phyloP scores from a whole-genome alignment of 64 coral and sea anemone species.

The Acropora tenuis region DNA sequence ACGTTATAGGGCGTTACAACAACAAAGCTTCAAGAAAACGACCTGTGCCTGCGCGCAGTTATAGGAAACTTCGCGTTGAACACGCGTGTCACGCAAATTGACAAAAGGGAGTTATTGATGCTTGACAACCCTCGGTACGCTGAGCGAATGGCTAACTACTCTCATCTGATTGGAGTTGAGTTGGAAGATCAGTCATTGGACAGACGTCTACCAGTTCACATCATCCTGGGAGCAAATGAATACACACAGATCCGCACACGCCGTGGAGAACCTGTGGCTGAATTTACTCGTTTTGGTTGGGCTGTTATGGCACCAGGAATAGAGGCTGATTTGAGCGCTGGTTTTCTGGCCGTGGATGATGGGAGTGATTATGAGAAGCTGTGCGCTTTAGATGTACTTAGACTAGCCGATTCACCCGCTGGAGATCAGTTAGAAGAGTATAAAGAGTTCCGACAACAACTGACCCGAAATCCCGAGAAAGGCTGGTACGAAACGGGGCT shows the following conservation, averaged over 20 bases:
- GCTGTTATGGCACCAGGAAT: constrained; percentile 18
- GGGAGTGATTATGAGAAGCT: constrained; percentile 19
- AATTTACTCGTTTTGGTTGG: constrained; percentile 57
- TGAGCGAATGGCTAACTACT: constrained; percentile 39
- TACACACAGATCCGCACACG: constrained; percentile 16
- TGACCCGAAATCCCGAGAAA: constrained; percentile 27
- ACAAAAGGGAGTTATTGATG: constrained; percentile 40
- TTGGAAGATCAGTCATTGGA: constrained; percentile 59
- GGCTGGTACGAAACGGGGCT: constrained; percentile 66
- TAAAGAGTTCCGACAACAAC: constrained; percentile 57
- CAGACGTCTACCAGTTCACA: constrained; percentile 48
- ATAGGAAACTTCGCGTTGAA: constrained; percentile 50
- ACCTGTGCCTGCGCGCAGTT: constrained; percentile 22
- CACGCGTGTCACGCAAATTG: constrained; percentile 51
- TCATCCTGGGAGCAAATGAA: constrained; percentile 67
- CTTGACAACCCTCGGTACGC: constrained; percentile 71
- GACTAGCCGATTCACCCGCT: neutral
- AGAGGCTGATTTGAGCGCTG: neutral
- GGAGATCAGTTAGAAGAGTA: constrained; percentile 35
- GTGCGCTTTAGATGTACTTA: constrained; percentile 21
- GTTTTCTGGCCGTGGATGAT: constrained; percentile 14
- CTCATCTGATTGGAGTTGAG: constrained; percentile 46
- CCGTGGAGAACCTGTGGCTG: constrained; percentile 18
- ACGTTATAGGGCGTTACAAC: constrained; percentile 64
- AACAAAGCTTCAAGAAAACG: constrained; percentile 45